A percentile compares a stretch with the other conserved stretches of the same genome.
Evolutionary conservation across 2,113 vertebrate species (phyloP).

Genomic region (Egretta garzetta): DNA sequence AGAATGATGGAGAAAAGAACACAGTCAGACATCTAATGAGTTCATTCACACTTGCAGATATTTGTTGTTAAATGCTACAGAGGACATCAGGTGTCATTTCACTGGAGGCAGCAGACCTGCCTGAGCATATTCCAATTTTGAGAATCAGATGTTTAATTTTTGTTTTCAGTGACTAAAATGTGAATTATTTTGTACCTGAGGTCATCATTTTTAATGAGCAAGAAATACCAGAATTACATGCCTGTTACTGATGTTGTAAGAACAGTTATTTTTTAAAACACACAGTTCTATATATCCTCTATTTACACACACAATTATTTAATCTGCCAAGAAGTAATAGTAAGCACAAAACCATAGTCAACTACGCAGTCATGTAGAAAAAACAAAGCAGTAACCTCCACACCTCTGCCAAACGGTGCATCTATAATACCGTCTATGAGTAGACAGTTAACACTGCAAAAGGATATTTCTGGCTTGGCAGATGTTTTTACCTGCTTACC

Average conservation of each 20-base stretch:
- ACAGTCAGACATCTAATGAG: neutral
- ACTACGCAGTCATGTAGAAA: neutral
- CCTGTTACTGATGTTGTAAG: neutral
- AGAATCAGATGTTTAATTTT: neutral
- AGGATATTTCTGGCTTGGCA: neutral
- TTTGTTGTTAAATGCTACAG: neutral
- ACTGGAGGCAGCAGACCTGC: neutral
- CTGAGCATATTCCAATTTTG: neutral
- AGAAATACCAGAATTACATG: neutral
- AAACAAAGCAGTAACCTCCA: neutral
- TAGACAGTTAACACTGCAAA: neutral
- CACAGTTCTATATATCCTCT: neutral
- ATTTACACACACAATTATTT: neutral
- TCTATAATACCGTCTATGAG: neutral
- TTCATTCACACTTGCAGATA: neutral
- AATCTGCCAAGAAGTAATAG: neutral
- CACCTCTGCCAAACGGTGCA: neutral
- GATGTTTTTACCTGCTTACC: neutral
- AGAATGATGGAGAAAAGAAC: neutral
- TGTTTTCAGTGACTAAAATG: neutral
- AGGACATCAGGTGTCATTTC: neutral
- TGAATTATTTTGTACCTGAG: neutral
- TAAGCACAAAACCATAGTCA: neutral
- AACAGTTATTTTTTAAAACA: neutral
- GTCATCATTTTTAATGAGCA: neutral